A percentile compares a stretch with the other conserved stretches of the same genome.
phyloP scores from a whole-genome alignment of 2,888 invertebrate genomes.

The Sinelater perroti region DNA sequence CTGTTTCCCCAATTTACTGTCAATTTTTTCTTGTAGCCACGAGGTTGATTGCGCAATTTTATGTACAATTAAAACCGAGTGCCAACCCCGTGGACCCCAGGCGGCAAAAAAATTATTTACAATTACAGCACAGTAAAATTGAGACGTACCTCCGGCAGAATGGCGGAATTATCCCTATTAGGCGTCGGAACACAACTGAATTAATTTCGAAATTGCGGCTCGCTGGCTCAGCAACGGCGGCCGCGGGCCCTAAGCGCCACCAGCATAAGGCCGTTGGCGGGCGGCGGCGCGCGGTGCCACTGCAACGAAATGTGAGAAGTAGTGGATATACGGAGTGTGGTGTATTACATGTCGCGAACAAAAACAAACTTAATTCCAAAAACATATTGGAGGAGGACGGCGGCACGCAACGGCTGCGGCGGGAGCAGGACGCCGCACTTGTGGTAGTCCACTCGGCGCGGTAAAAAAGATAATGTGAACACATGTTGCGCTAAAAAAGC shows the following conservation, averaged over 20 bases:
- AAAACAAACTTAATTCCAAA: constrained; percentile 20
- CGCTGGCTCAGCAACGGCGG: no score
- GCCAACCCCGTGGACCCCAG: no score
- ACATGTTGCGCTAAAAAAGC: constrained; percentile 28
- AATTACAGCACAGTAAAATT: no score
- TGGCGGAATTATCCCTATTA: constrained; percentile 5
- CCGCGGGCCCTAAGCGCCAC: no score
- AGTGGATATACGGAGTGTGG: constrained; percentile 20
- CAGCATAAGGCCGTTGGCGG: no score
- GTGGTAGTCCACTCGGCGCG: background rate
- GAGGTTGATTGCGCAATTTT: no score
- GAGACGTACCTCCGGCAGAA: background rate
- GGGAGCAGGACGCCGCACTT: no score
- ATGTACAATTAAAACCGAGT: no score
- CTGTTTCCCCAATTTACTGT: no score
- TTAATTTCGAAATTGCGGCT: constrained; percentile 16
- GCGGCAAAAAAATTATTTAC: no score
- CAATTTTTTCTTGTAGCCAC: no score
- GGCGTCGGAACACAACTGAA: constrained; percentile 12
- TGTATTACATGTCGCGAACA: constrained; percentile 17
- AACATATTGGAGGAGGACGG: constrained; percentile 16
- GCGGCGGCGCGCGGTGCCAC: constrained; percentile 4
- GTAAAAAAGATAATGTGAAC: constrained; percentile 30
- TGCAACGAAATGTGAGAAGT: constrained; percentile 24
- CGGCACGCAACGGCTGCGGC: no score